Base-by-base conservation (phyloP, 30 jellyfish, hydroid and myxozoan species). In the Rhopilema esculentum region DNA sequence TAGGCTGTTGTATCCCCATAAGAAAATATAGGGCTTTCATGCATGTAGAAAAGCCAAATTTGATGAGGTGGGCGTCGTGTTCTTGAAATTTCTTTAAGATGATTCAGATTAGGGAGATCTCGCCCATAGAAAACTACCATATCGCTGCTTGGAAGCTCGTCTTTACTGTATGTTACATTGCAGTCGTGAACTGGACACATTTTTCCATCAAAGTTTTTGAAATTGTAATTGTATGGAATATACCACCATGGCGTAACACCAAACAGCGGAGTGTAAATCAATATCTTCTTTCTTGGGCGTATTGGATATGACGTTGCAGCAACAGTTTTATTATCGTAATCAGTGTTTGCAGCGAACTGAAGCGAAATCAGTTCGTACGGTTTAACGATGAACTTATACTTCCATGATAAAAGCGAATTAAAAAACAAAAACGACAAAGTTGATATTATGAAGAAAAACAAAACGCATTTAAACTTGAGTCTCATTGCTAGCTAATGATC, bases 101-200 rank as follows among this genome's bases (percentile, higher is more conserved):
- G 89, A 12, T 83, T 73, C 15, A 66, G 84, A 18, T 67, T 70
- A 19, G 96, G 99, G 69, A 94, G 62, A 64, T 89, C 97, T 33
- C 99, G 40, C n/a, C 97, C 97, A 79, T 94, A 89, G 61, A 94
- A 94, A 19, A 94, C 83, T 71, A 94, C 97, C 0, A 95, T 88
- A 27, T 89, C 97, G 48, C 95, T 79, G 79, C 50, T 61, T 8
- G 49, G 18, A 22, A 94, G 50, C 19, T 80, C 74, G 26, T 27
- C 40, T 30, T 79, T 85, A 62, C 84, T 86, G 92, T 94, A 94
- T 1, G 97, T 94, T 18, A 89, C 77, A 28, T 84, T 86, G 77
- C 99, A 94, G 33, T 80, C 82, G 50, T 70, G 63, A 24, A 71
- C 93, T 4, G 82, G 91, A 57, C 99, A 94, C 19, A 72, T 75